Evolutionary conservation across 2,888 invertebrate species (phyloP), one percentile per base, ranked within the genome.

Genomic region (Ormyrus nitidulus): DNA sequence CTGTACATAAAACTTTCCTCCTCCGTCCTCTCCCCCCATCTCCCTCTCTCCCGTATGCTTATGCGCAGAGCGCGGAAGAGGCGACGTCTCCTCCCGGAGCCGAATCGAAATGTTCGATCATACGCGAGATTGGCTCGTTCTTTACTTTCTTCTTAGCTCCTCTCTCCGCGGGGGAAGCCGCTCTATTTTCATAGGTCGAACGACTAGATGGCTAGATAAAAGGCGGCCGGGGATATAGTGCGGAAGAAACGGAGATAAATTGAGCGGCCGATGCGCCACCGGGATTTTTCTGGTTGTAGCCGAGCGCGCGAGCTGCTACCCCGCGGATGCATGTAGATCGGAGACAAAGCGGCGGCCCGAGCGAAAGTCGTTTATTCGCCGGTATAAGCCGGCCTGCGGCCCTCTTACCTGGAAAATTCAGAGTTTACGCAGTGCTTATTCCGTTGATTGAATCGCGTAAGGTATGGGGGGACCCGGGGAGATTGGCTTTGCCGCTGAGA

Each of bases 101-200:
- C 79, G 83, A 86, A 87, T 87, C 86, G 86, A 86, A 87, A 86
- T 86, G 87, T 85, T 87, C 87, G 85, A 87, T 87, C 87, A 87
- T 87, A 86, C 86, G 86, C 85, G 85, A 87, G 87, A 87, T 87
- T 87, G 87, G 84, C 84, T 87, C 87, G 86, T 87, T 86, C 86
- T 87, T 87, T 86, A 86, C 84, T 44, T 46, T 76, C 59, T 46
- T 44, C 73, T n/a, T 34, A 61, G 71, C n/a, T 8, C 6, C 5
- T 66, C 58, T 82, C 83, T 80, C 78, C 4, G 82, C 78, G 11
- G 65, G 65, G 34, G 81, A 81, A 49, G 49, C 34, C 19, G 48
- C 73, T 77, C 66, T 71, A 85, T 86, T 87, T 86, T 86, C 85
- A 82, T 83, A 83, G 80, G 79, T 61, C 70, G 80, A 75, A 51